Base-by-base conservation (phyloP, 2,888 invertebrate species). In the Yponomeuta sedellus region DNA sequence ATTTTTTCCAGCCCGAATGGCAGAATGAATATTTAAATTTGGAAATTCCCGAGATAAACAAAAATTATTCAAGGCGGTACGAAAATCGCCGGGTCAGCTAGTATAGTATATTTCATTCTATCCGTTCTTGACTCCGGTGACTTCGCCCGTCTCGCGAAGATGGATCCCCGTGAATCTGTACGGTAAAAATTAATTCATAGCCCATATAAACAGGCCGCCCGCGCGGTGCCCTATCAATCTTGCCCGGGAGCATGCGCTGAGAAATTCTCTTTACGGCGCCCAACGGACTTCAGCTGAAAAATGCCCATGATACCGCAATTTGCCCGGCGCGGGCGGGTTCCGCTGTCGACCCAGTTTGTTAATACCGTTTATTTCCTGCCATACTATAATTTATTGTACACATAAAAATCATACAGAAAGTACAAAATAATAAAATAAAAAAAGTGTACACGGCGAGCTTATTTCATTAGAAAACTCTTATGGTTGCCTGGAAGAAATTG, bases 171-270 rank as follows among this genome's bases (percentile, higher is more conserved):
- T 52, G 5, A 52, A 52, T 52, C 44, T 52, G 2, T 12, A 16
- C 16, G 12, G 16, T 16, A 52, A 52, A 52, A 77, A 76, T 78
- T 74, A 76, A 78, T 78, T 78, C 77, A 77, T 75, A 74, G 68
- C 71, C 70, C 68, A 73, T 71, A 76, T 73, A 77, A 76, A 76
- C 73, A 72, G 72, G 71, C 72, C 73, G 71, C 71, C 70, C 70
- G 74, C 22, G 28, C 25, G 71, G 73, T 72, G 74, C 69, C 74
- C 74, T 75, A 78, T 82, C 78, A 78, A 80, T 80, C 77, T 77
- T 74, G 67, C 70, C 68, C 64, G 69, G 44, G 44, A 52, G 16
- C 16, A 5, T 52, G 44, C 68, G 69, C 72, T 71, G 74, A 75
- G 76, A 77, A 77, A 75, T 44, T 28, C 19, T 61, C 62, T 66